These are phyloP conservation scores for Halesus radiatus DNA, from an alignment of 1,140 invertebrate genomes.

Conservation along the genomic window DNA sequence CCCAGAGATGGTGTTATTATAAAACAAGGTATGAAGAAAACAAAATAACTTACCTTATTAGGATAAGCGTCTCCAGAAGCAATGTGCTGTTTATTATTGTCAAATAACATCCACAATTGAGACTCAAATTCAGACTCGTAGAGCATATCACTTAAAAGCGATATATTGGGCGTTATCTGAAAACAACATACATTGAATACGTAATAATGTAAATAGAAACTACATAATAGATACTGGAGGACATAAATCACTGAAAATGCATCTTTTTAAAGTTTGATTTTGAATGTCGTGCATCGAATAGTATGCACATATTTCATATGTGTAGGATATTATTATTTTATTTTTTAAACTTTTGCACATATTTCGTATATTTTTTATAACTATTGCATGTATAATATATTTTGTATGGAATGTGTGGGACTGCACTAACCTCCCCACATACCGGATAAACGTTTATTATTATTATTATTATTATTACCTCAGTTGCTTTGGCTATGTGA, in stretches of 20 bases:
- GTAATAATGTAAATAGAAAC: background rate
- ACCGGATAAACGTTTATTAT: too few relatives aligned
- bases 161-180: constrained; percentile 78
- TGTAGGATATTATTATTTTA: too few relatives aligned
- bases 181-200: constrained; percentile 14
- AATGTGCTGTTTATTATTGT: constrained; percentile 91
- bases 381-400: too few relatives aligned
- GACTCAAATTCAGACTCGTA: constrained; percentile 97
- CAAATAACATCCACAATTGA: constrained; percentile 96
- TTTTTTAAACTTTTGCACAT: too few relatives aligned
- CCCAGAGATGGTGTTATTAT: too few relatives aligned
- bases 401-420: too few relatives aligned
- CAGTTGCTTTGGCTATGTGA: constrained; percentile 84
- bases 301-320: too few relatives aligned
- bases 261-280: too few relatives aligned
- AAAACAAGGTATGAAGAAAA: background rate
- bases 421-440: too few relatives aligned
- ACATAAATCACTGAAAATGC: too few relatives aligned
- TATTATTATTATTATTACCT: constrained; percentile 78
- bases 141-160: constrained; percentile 86
- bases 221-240: background rate
- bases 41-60: constrained; percentile 74
- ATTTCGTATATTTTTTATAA: too few relatives aligned
- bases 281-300: too few relatives aligned
- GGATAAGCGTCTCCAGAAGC: constrained; percentile 92